These are phyloP conservation scores for Idris sp. DNA, from an alignment of 1,140 invertebrate species.

Conservation along the genomic window DNA sequence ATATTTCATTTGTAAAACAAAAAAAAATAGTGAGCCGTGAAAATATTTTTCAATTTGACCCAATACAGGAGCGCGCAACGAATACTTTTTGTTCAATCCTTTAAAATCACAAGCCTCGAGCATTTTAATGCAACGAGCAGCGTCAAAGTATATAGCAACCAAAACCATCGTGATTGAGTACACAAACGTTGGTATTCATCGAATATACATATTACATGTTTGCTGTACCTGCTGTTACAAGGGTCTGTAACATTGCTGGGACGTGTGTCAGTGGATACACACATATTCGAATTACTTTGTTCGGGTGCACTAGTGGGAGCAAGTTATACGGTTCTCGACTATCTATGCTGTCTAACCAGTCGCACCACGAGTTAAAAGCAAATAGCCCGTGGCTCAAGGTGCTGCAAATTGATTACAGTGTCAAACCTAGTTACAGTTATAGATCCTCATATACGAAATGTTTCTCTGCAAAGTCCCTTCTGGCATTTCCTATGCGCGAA, in stretches of 20 bases:
- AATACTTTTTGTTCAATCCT: conserved; percentile 49
- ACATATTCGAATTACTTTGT: conserved; percentile 26
- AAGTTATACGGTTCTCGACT: conserved; percentile 57
- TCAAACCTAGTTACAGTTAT: conserved; percentile 60
- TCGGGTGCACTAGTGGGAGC: conserved; percentile 25
- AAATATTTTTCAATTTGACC: conserved; percentile 58
- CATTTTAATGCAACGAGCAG: conserved; percentile 59
- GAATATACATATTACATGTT: conserved; percentile 65
- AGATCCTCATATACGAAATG: conserved; percentile 59
- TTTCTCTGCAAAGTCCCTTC: conserved; percentile 21
- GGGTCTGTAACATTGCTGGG: conserved; percentile 35
- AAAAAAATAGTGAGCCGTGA: conserved; percentile 38
- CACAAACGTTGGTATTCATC: conserved; percentile 62
- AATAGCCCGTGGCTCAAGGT: conserved; percentile 63
- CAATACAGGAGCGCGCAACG: conserved; percentile 16
- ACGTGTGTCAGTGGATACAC: conserved; percentile 16
- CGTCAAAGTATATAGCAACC: conserved; percentile 62
- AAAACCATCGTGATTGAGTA: conserved; percentile 61
- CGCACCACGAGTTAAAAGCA: conserved; percentile 60
- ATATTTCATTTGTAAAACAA: conserved; percentile 46
- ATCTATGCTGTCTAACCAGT: conserved; percentile 59
- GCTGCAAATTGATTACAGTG: conserved; percentile 63
- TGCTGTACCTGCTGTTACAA: conserved; percentile 59
- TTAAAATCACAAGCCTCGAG: conserved; percentile 61
- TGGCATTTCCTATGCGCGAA: conserved; percentile 27